Evolutionary conservation across 2,113 vertebrate genomes (phyloP), one percentile per base, ranked within the genome.

Genomic region (Pungitius pungitius): DNA sequence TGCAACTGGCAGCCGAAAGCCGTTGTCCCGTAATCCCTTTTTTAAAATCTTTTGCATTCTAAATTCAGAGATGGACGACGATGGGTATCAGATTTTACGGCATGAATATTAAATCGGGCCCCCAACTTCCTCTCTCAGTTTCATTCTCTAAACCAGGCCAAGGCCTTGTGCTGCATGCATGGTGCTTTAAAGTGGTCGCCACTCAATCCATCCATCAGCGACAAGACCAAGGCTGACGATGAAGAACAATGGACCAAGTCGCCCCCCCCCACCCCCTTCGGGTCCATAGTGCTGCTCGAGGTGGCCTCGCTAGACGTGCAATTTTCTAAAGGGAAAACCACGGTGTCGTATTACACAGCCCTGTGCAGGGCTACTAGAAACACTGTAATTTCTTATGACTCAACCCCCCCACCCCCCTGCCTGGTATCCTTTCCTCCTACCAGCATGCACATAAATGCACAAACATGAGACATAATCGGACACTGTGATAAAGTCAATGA

Each of bases 341-440:
- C 75, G 54, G 18, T 26, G 51, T 54, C 18, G 39, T 56, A 30
- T 56, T 13, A 37, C n/a, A 54, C 63, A 69, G 47, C 63, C 51
- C 27, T 8, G 0, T 58, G 40, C 70, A 64, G 52, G 17, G 40
- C 45, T 47, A 15, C 39, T 27, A 39, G 39, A 33, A 67, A 63
- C 51, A 56, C 42, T 18, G 6, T 81, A 39, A 88, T 85, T 77
- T 81, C 70, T 59, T 37, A 20, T 6, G 18, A 37, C 47, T 49
- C 56, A 4, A 22, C 13, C 39, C 3, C 33, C 4, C 63, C 17
- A 72, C 49, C 26, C 30, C 30, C 30, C 30, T 30, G 2, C 26
- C 37, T 49, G 51, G 3, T 24, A 49, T 9, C 3, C 3, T 27
- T 60, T 69, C 45, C 39, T 71, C 37, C 14, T 47, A 18, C 20